Conservation (phyloP, 2,113 vertebrate species). For the Psilopsiagon aurifrons region DNA sequence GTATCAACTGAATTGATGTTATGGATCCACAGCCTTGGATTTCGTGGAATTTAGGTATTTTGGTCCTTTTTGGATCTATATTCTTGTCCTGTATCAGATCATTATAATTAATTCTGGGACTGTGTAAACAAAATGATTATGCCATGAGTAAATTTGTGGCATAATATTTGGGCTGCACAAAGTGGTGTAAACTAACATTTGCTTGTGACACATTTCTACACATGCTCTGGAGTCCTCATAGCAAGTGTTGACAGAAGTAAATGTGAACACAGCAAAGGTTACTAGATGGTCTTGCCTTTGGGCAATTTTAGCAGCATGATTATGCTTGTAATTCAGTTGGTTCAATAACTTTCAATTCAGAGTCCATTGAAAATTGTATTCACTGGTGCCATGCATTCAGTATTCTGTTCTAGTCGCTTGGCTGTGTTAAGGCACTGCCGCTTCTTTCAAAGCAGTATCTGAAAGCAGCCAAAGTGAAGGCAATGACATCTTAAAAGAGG, state of each 20-base stretch:
- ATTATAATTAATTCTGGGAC: not conserved
- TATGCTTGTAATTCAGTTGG: conserved; percentile 7
- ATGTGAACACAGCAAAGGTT: not conserved
- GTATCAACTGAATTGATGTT: not conserved
- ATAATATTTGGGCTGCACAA: not conserved
- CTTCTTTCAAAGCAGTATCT: not conserved
- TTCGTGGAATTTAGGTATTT: not conserved
- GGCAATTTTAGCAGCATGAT: conserved; percentile 10
- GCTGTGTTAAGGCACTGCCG: not conserved
- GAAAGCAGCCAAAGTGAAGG: not conserved
- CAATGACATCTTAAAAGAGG: not conserved
- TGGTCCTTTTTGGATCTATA: not conserved
- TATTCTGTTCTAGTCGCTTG: not conserved
- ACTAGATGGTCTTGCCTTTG: not conserved
- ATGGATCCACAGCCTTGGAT: not conserved
- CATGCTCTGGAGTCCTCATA: not conserved
- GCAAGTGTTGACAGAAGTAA: not conserved
- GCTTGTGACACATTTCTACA: not conserved
- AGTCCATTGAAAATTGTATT: not conserved
- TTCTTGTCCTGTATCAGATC: not conserved
- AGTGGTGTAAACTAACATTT: not conserved
- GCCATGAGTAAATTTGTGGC: not conserved
- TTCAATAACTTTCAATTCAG: conserved; percentile 39
- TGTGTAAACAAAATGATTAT: not conserved
- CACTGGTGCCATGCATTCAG: not conserved